Percentiles rank a stretch among this genome's conserved stretches.
phyloP scores from a whole-genome alignment of 2,888 invertebrate genomes.

The Yponomeuta malinellus region DNA sequence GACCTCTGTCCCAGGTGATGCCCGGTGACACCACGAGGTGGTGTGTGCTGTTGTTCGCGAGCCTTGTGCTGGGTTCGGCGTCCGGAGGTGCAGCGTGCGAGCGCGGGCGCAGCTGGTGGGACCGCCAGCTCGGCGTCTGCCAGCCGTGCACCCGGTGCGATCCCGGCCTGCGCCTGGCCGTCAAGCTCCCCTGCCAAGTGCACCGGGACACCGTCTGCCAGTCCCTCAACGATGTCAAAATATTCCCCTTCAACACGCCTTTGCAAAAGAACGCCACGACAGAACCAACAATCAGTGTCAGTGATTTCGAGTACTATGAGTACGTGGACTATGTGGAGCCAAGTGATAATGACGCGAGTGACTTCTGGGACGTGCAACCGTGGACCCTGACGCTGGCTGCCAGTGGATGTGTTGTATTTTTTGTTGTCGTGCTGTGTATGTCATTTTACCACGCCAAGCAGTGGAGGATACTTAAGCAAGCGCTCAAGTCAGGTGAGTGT shows the following conservation, averaged over 20 bases:
- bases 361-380: slow-evolving; percentile 83
- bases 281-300: slow-evolving; percentile 37
- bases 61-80: slow-evolving; percentile 51
- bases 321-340: slow-evolving; percentile 63
- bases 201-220: slow-evolving; percentile 86
- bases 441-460: slow-evolving; percentile 86
- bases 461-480: slow-evolving; percentile 86
- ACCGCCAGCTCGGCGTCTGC: slow-evolving; percentile 78
- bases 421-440: slow-evolving; percentile 84
- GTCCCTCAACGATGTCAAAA: slow-evolving; percentile 78
- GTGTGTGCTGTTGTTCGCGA: slow-evolving; percentile 57
- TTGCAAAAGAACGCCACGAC: slow-evolving; percentile 27
- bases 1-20: slow-evolving; percentile 55
- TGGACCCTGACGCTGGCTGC: slow-evolving; percentile 83
- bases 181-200: slow-evolving; percentile 82
- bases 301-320: slow-evolving; percentile 64
- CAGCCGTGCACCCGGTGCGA: slow-evolving; percentile 83
- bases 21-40: slow-evolving; percentile 54
- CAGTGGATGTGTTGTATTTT: slow-evolving; percentile 86
- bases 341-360: slow-evolving; percentile 37
- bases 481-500: slow-evolving; percentile 83
- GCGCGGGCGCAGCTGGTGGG: slow-evolving; percentile 82
- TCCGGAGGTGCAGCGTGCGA: slow-evolving; percentile 52
- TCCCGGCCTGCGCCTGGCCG: slow-evolving; percentile 71
- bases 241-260: slow-evolving; percentile 73